Evolutionary conservation across 2,113 vertebrate genomes (phyloP).

Genomic region (Gavia stellata): DNA sequence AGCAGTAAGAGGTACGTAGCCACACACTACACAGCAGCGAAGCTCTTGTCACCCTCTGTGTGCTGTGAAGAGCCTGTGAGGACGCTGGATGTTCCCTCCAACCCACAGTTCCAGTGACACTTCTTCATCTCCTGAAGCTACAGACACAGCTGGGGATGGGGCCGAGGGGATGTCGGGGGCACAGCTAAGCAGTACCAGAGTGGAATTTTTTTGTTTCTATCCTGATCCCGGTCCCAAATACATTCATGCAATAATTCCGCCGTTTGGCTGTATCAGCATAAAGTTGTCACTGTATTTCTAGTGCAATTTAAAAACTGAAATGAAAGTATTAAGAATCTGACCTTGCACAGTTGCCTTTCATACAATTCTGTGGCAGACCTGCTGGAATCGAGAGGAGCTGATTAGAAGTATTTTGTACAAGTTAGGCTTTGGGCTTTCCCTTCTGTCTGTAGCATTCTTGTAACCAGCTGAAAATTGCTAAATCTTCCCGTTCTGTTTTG

Average conservation of each 20-base stretch:
- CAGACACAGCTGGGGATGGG: background rate
- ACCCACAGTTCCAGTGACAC: background rate
- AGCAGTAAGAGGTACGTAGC: background rate
- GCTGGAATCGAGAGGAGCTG: background rate
- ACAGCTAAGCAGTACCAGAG: background rate
- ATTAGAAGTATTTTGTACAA: background rate
- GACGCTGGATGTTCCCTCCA: background rate
- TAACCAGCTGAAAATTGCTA: background rate
- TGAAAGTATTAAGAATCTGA: background rate
- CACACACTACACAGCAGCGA: rapidly evolving
- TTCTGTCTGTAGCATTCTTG: background rate
- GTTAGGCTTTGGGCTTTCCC: background rate
- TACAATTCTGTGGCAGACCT: background rate
- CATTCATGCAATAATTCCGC: background rate
- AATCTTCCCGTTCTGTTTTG: background rate
- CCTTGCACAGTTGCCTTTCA: background rate
- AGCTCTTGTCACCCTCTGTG: background rate
- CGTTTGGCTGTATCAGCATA: background rate
- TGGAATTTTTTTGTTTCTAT: background rate
- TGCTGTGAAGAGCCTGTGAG: background rate
- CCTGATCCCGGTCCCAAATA: background rate
- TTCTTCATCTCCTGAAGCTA: background rate
- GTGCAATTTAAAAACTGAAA: background rate
- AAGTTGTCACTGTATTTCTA: background rate
- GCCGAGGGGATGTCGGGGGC: background rate